Base-by-base conservation (phyloP, 2,113 vertebrate genomes). In the Acinonyx jubatus region DNA sequence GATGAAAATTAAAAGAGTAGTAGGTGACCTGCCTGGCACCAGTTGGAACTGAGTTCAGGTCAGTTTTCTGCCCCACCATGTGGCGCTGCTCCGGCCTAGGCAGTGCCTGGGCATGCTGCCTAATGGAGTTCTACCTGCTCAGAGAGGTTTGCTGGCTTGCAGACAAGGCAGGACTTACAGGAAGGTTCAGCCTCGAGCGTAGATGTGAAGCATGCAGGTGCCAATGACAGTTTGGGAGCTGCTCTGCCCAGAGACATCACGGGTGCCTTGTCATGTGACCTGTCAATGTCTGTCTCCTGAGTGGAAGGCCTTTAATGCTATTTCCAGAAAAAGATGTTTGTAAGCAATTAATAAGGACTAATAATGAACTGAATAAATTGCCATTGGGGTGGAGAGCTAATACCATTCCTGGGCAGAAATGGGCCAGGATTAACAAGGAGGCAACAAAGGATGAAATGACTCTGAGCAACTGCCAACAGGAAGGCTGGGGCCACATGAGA, bases 341-440 rank as follows among this genome's bases (percentile, higher is more conserved):
- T 85, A 93, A 90, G 93, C 61, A 91, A 96, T 93, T 95, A 97
- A 97, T 96, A 84, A 97, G 85, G 83, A 95, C 55, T 81, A 93
- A 80, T 96, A 97, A 38, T 65, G 45, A 96, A 68, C 78, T 50
- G 73, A 94, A 69, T 66, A 83, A 94, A 81, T 89, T 76, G 50
- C 94, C 90, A 45, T 2, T 85, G 52, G 76, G 18, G 10, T 63
- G 89, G 80, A 69, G 0, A 94, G 76, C 15, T 73, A 79, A 78
- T 71, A 93, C n/a, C n/a, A 16, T 29, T 88, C 41, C 71, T 96
- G 41, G 48, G 76, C 45, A 85, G 86, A 93, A 85, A 71, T 48
- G n/a, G 74, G 25, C 29, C 61, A 79, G 63, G 69, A 80, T 15
- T 50, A 36, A 89, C 27, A 86, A 73, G 27, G 16, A 66, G 31